Evolutionary conservation across 2,113 vertebrate genomes (phyloP), one percentile per base, ranked within the genome.

Genomic region (Otus sunia): DNA sequence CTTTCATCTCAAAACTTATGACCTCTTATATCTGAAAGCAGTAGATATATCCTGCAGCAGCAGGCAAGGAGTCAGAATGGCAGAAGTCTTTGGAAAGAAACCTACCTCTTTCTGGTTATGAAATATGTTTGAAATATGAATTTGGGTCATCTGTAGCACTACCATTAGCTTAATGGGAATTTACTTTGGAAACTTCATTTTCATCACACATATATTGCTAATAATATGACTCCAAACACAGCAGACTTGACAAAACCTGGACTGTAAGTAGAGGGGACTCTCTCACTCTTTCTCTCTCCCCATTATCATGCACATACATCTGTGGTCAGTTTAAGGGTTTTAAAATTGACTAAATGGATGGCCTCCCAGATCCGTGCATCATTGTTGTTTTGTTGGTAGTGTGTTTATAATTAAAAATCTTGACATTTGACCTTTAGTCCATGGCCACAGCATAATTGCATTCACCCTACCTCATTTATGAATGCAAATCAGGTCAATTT

Each of bases 401-500:
- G 6, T 55, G 58, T 76, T 94, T 75, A 74, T 85, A 94, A 96
- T 89, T 95, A 71, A 95, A 94, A 95, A 92, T 55, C 49, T 39
- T 69, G 63, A 64, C 86, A 72, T 68, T 76, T 91, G 74, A 89
- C 94, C 64, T 87, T 81, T 82, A 79, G 53, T 68, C 37, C 45
- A 45, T 14, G 60, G 34, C 52, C 88, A 64, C 39, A 62, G 45
- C 9, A 50, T 89, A 94, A 95, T 75, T 93, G 41, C 58, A 64
- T 89, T 96, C 68, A 79, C 62, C 36, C 29, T 69, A 41, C 82
- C 27, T 90, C 47, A 68, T 94, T 87, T 92, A 91, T 81, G 53
- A 94, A 86, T 95, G 88, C 77, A 92, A 95, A 97, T 82, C 66
- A 89, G 22, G 64, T 36, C 66, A 68, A 25, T 95, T 91, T 89